Evolutionary conservation across 2,113 vertebrate species (phyloP).

Genomic region (Cyprinodon variegatus): DNA sequence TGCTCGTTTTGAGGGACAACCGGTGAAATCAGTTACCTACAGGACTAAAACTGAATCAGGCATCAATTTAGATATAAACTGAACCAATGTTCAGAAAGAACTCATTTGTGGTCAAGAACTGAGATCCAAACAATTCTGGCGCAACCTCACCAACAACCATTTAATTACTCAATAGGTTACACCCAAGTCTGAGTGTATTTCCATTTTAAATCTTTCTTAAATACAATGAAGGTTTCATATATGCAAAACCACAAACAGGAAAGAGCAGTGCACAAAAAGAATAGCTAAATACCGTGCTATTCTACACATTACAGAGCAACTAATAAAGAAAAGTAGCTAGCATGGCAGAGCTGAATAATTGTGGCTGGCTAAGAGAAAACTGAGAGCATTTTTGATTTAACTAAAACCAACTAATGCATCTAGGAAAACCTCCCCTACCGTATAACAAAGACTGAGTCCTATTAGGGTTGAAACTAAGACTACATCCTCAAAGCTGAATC

Average conservation of each 20-base stretch:
- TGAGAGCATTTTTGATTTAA: background rate
- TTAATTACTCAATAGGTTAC: too few relatives aligned
- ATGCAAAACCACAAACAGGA: background rate
- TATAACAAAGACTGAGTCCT: background rate
- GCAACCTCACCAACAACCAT: too few relatives aligned
- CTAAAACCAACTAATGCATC: background rate
- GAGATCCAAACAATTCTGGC: too few relatives aligned
- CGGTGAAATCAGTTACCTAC: too few relatives aligned
- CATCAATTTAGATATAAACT: too few relatives aligned
- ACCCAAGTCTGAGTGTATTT: background rate
- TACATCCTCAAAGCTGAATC: too few relatives aligned
- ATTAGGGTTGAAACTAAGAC: background rate
- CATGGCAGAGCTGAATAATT: background rate
- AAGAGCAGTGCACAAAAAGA: background rate
- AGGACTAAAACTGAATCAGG: too few relatives aligned
- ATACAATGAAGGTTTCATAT: background rate
- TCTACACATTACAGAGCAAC: background rate
- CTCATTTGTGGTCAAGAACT: too few relatives aligned
- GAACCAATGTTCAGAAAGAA: too few relatives aligned
- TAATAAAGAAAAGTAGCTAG: background rate
- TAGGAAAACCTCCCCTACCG: conserved; percentile 5
- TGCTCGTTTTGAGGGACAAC: too few relatives aligned
- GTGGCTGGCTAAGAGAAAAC: background rate
- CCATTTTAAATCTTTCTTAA: background rate
- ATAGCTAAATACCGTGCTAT: background rate